phyloP scores from a whole-genome alignment of 1,140 invertebrate genomes.

The Homarus americanus region DNA sequence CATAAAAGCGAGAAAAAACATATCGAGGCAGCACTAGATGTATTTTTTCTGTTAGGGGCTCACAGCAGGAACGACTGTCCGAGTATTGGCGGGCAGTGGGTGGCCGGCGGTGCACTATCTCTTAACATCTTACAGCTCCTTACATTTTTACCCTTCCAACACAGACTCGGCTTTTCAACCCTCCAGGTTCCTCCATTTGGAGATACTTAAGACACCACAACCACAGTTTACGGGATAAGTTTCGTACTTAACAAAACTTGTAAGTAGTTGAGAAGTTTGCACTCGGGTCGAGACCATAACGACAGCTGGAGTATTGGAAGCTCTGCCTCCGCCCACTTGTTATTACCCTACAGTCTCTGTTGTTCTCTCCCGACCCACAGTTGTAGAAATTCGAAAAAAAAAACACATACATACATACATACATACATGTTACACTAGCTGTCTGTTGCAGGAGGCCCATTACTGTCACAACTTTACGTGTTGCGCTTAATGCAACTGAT shows the following conservation, averaged over 20 bases:
- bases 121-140: not conserved
- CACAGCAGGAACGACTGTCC: no score
- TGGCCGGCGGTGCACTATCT: no score
- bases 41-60: no score
- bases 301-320: not conserved
- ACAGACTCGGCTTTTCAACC: not conserved
- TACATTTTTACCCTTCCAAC: not conserved
- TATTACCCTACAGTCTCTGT: not conserved
- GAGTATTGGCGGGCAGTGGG: no score
- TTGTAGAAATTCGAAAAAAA: no score
- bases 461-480: no score
- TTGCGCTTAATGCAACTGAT: no score
- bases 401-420: no score
- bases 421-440: no score
- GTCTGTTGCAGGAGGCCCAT: no score
- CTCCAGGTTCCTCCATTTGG: not conserved
- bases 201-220: not conserved
- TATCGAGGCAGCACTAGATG: no score
- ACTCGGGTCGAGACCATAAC: not conserved
- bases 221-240: not conserved
- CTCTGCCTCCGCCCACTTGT: not conserved
- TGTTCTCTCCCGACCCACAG: not conserved
- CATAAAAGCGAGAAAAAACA: no score
- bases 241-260: constrained; percentile 14
- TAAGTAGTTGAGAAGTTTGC: constrained; percentile 2